These are phyloP conservation scores for Ormyrus labotus DNA, from an alignment of 2,888 invertebrate genomes.

Conservation along the genomic window DNA sequence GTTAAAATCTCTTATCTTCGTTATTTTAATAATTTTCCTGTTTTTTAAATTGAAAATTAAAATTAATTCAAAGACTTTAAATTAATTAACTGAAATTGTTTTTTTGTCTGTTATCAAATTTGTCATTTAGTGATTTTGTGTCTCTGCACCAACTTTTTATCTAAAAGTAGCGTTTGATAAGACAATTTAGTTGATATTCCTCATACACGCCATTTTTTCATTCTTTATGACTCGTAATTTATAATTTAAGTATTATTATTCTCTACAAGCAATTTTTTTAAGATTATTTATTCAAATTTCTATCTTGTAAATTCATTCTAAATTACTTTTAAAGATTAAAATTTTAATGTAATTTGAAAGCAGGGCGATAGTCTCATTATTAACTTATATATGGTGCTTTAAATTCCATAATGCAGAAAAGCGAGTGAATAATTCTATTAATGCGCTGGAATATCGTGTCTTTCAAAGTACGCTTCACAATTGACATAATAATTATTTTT, in stretches of 20 bases:
- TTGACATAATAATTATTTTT: too few species aligned
- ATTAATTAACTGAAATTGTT: background rate
- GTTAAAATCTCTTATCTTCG: background rate
- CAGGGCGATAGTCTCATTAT: too few species aligned
- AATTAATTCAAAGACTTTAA: background rate
- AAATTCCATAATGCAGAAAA: too few species aligned
- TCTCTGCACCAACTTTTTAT: constrained; percentile 32
- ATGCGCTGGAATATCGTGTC: too few species aligned
- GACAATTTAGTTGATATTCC: constrained; percentile 25
- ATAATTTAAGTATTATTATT: background rate
- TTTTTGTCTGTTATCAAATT: constrained; percentile 23
- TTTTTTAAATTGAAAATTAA: background rate
- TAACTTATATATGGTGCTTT: too few species aligned
- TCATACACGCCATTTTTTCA: constrained; percentile 7
- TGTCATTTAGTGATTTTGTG: constrained; percentile 17
- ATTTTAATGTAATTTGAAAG: too few species aligned
- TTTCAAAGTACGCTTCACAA: too few species aligned
- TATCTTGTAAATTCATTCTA: too few species aligned
- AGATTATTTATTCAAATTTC: background rate
- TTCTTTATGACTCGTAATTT: background rate
- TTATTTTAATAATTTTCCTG: background rate
- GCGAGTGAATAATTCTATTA: too few species aligned
- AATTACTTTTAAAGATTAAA: too few species aligned
- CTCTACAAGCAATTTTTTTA: background rate
- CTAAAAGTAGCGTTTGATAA: constrained; percentile 36